Evolutionary conservation across 2,888 invertebrate genomes (phyloP), one percentile per base, ranked within the genome.

Genomic region (Reticulitermes lucifugus): DNA sequence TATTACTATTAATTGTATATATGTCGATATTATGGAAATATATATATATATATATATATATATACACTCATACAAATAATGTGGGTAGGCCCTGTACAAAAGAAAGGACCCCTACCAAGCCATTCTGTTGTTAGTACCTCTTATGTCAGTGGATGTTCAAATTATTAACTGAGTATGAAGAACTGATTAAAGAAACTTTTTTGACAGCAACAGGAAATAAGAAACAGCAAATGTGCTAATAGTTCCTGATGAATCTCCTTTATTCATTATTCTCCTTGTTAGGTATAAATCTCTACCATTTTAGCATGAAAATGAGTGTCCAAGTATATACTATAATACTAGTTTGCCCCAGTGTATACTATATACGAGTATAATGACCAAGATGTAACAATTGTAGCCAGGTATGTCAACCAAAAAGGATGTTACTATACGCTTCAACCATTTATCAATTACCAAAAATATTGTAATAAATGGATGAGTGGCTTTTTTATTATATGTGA

Each of bases 1-100:
- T 83, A 83, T 83, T 85, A 80, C 83, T 85, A 81, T 79, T 82
- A 79, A 83, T 85, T 81, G 85, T 85, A 83, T 83, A 85, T 83
- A 80, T 83, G 83, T 83, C 83, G 85, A 83, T 83, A 85, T 85
- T 41, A 85, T 59, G 65, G 59, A 83, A 85, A 82, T 82, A 73
- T 85, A 65, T 51, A 79, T 84, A 84, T 35, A 35, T 35, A 35
- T 84, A 73, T 41, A 83, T 83, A 79, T 79, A 81, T 84, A 84
- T 35, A 35, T 35, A 35, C 35, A 35, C 35, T 35, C 2, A 73
- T 43, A 83, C 83, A 79, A 70, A 81, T 84, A 84, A 73, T 84
- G 84, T 80, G 80, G 84, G 84, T 84, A 84, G 84, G 79, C 80
- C 80, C 70, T 84, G 81, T 65, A 70, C 70, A 81, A 81, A 81